A percentile compares a stretch with the other conserved stretches of the same genome.
phyloP scores from a whole-genome alignment of 2,888 invertebrate species.

The Leucophenga maculata region DNA sequence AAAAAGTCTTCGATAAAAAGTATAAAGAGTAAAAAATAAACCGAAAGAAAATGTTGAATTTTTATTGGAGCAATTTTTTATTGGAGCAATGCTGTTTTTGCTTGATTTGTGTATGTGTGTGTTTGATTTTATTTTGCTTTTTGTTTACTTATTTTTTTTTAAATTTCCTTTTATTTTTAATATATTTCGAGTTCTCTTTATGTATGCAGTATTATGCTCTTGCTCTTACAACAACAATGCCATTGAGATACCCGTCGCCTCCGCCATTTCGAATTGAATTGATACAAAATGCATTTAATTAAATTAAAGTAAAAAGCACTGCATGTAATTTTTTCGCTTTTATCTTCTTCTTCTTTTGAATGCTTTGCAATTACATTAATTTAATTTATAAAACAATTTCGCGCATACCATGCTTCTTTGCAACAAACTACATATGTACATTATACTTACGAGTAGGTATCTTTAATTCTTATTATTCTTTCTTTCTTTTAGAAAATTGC shows the following conservation, averaged over 20 bases:
- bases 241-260: conserved; percentile 40
- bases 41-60: conserved; percentile 47
- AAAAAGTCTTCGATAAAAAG: neutral
- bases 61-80: conserved; percentile 62
- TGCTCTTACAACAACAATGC: conserved; percentile 50
- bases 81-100: conserved; percentile 48
- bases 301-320: conserved; percentile 17
- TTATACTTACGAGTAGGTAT: too few relatives aligned
- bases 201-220: conserved; percentile 29
- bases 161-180: conserved; percentile 39
- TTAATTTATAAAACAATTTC: conserved; percentile 14
- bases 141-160: too few relatives aligned
- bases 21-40: conserved; percentile 37
- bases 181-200: conserved; percentile 24
- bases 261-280: too few relatives aligned
- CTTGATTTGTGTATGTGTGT: conserved; percentile 44
- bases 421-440: too few relatives aligned
- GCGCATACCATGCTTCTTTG: neutral
- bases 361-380: neutral
- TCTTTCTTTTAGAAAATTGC: conserved; percentile 3
- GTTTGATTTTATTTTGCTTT: too few relatives aligned
- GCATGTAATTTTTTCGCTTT: neutral
- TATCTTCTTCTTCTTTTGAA: neutral
- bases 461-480: neutral
- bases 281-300: conserved; percentile 9